Evolutionary conservation across 1,140 invertebrate genomes (phyloP).

Genomic region (Parapsyche elsis): DNA sequence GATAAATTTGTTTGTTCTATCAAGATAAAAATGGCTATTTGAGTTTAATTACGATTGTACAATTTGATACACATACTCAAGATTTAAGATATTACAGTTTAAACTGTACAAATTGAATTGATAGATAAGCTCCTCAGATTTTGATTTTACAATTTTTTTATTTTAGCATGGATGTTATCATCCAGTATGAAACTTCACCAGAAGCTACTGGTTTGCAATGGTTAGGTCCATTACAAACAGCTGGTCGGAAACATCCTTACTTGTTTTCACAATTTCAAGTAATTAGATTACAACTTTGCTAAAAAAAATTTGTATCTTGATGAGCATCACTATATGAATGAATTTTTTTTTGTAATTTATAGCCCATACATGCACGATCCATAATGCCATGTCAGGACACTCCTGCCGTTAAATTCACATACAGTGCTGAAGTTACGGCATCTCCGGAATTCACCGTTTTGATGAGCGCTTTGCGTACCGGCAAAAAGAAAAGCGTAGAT

Average conservation of each 20-base stretch:
- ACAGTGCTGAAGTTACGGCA: slow-evolving; percentile 83
- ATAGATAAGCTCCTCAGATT: neutral
- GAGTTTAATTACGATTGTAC: neutral
- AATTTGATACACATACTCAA: neutral
- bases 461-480: slow-evolving; percentile 86
- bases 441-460: slow-evolving; percentile 83
- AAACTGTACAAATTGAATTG: neutral
- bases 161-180: slow-evolving; percentile 73
- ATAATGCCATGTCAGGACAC: slow-evolving; percentile 95
- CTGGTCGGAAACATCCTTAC: slow-evolving; percentile 88
- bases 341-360: slow-evolving; percentile 57
- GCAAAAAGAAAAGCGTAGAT: slow-evolving; percentile 59
- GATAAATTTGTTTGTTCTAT: slow-evolving; percentile 21
- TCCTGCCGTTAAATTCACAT: slow-evolving; percentile 89
- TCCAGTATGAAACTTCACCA: slow-evolving; percentile 81
- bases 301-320: neutral
- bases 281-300: slow-evolving; percentile 44
- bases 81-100: neutral
- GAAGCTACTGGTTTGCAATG: slow-evolving; percentile 88
- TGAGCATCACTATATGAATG: neutral
- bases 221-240: slow-evolving; percentile 87
- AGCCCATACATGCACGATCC: slow-evolving; percentile 90
- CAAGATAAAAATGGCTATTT: neutral
- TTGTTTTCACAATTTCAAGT: slow-evolving; percentile 94
- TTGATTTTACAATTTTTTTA: neutral